Base-by-base conservation (phyloP, 2,113 vertebrate species). In the Rhynchomys soricoides region DNA sequence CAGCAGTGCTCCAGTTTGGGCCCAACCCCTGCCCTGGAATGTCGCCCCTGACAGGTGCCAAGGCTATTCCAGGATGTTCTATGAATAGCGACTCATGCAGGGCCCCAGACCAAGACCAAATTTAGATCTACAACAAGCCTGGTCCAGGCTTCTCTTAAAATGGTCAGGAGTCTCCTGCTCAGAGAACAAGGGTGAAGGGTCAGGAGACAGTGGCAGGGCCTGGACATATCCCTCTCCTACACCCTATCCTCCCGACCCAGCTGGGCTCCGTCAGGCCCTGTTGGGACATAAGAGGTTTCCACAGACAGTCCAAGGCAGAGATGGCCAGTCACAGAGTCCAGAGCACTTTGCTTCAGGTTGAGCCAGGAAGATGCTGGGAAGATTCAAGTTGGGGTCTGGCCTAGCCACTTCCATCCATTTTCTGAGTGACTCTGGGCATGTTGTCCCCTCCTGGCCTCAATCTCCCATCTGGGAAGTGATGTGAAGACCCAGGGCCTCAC, bases 11-110 rank as follows among this genome's bases (percentile, higher is more conserved):
- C 62, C 8, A 0, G 57, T 82, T 66, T 86, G 73, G 70, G 73
- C 87, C 94, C 50, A 55, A 85, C n/a, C 74, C 89, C 52, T 3
- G 12, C 66, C 79, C 71, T 50, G 90, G 91, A 85, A 90, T 6
- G 93, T 40, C 31, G 40, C 57, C 29, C 45, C 89, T 62, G 50
- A 92, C 96, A 96, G 96, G 95, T 96, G 95, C 85, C 96, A 75
- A 62, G 37, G 79, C 95, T 97, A 94, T 97, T 97, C 81, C 89
- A 82, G 95, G 96, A 79, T 48, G 50, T 62, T 94, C 97, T 93
- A 94, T 93, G 95, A 98, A 97, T 96, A 97, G 96, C 64, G 92
- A 94, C 87, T 70, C 2, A 1, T 81, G 52, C 48, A 74, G 86
- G 66, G 92, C 94, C 52, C 48, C 70, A 16, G 70, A 91, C 93